Evolutionary conservation across 2,113 vertebrate species (phyloP), one percentile per base, ranked within the genome.

Genomic region (Lepus americanus): DNA sequence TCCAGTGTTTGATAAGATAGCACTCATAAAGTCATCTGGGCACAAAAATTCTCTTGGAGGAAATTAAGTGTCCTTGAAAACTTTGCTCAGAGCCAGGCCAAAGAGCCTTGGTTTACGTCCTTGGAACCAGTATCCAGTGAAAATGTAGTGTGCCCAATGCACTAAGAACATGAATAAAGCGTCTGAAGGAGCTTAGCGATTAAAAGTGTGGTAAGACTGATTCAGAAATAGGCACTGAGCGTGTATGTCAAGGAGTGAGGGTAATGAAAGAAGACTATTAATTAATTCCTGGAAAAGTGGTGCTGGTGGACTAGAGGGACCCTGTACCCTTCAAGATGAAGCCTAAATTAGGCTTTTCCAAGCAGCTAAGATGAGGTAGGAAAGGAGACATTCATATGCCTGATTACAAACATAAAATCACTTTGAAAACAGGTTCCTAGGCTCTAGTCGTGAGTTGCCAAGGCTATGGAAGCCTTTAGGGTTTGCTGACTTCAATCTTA

Each of bases 1-100:
- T 90, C 51, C 87, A 90, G 44, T 49, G 39, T 25, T 87, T 59
- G 70, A 53, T 87, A 63, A 76, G 81, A 77, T 82, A 70, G 33
- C 63, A 17, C 77, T 70, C 82, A 27, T 70, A 69, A 89, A 87
- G n/a, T 27, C 72, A 77, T 82, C 78, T 90, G 82, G 36, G 11
- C 11, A 77, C 27, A 36, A 69, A n/a, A 27, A 53, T 82, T 87
- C n/a, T 63, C 79, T 87, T 82, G 53, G 53, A 77, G 53, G 3
- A 55, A 77, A 55, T 82, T 27, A 6, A 44, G 29, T 86, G 33
- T 44, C 22, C 64, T 79, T 87, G 36, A 72, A 19, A 29, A 22
- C 69, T 67, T 77, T 69, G 39, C 49, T 70, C 25, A 64, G 76
- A 81, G 70, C 36, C 25, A 29, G 44, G 36, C 19, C 36, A 61